These are phyloP conservation scores for Notamacropus eugenii DNA, from an alignment of 2,797 vertebrate species.

Conservation along the genomic window DNA sequence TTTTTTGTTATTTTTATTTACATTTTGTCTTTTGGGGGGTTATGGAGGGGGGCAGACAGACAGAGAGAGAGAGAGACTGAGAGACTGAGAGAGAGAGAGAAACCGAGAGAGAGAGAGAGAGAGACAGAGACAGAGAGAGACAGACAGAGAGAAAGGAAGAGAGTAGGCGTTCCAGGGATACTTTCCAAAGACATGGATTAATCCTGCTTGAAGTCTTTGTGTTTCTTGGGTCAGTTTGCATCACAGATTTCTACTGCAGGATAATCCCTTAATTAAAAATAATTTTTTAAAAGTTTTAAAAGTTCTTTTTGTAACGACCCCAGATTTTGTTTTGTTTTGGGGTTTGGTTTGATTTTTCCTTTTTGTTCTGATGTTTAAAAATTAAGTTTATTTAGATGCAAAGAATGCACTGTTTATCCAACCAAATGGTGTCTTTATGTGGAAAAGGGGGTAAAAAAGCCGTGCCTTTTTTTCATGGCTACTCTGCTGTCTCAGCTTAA, in stretches of 20 bases:
- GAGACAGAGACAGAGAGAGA: not conserved
- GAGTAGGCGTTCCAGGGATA: conserved; percentile 27
- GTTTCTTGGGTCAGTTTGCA: conserved; percentile 79
- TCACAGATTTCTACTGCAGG: conserved; percentile 79
- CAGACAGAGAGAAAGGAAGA: not conserved
- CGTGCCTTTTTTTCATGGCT: conserved; percentile 73
- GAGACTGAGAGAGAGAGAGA: no score
- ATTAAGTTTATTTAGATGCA: conserved; percentile 81
- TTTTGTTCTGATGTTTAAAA: conserved; percentile 74
- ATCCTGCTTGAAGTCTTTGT: conserved; percentile 78
- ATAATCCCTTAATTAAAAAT: conserved; percentile 82
- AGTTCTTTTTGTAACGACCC: conserved; percentile 76
- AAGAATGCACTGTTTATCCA: conserved; percentile 79
- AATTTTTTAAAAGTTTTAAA: conserved; percentile 79
- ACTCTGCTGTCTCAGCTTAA: conserved; percentile 80
- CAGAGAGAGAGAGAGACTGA: no score
- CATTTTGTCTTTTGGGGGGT: not conserved
- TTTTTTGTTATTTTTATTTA: not conserved
- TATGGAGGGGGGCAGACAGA: no score
- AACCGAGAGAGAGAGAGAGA: not conserved
- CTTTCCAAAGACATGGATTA: conserved; percentile 78
- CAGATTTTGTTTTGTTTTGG: conserved; percentile 78
- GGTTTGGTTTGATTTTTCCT: conserved; percentile 73
- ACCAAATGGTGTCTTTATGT: conserved; percentile 78
- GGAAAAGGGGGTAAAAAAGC: conserved; percentile 71